A percentile compares a stretch with the other conserved stretches of the same genome.
Conservation (phyloP, 30 jellyfish, hydroid and myxozoan species). For the Mastigias papua region DNA sequence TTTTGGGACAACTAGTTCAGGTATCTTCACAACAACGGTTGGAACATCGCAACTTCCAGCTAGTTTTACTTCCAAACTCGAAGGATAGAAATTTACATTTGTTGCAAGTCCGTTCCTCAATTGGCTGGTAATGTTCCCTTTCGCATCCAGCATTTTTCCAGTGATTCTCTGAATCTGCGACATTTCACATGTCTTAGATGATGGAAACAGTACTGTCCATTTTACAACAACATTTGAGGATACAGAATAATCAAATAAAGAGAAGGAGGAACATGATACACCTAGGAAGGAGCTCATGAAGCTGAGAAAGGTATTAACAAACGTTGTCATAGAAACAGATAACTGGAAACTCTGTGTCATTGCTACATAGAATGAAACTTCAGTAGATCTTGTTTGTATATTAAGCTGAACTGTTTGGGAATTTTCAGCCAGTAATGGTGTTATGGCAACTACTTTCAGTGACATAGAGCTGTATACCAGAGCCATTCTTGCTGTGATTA, state of each 20-base stretch:
- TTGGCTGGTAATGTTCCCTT: slow-evolving; percentile 46
- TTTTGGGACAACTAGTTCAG: slow-evolving; percentile 49
- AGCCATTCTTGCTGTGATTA: slow-evolving; percentile 8
- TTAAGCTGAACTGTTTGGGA: slow-evolving; percentile 51
- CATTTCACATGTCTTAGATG: slow-evolving; percentile 34
- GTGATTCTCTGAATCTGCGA: slow-evolving; percentile 25
- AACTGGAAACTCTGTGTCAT: slow-evolving; percentile 33
- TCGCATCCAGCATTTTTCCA: slow-evolving; percentile 3
- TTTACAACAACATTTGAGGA: slow-evolving; percentile 2
- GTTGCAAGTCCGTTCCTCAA: slow-evolving; percentile 17
- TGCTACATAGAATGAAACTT: slow-evolving; percentile 1
- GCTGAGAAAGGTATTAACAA: slow-evolving; percentile 21
- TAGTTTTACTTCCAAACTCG: slow-evolving; percentile 4
- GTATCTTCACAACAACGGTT: slow-evolving; percentile 52
- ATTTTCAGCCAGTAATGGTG: slow-evolving; percentile 49
- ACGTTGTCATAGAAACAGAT: slow-evolving; percentile 24
- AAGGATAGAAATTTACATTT: slow-evolving; percentile 6
- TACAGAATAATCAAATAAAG: not conserved
- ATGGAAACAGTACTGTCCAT: slow-evolving; percentile 36
- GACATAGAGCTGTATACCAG: not conserved
- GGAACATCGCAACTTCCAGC: slow-evolving; percentile 75
- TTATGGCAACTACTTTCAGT: slow-evolving; percentile 53
- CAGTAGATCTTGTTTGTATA: slow-evolving; percentile 1
- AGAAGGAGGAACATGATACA: slow-evolving; percentile 26
- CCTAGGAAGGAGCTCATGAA: slow-evolving; percentile 55